Evolutionary conservation across 2,888 invertebrate genomes (phyloP).

Genomic region (Leptinotarsa juncta): DNA sequence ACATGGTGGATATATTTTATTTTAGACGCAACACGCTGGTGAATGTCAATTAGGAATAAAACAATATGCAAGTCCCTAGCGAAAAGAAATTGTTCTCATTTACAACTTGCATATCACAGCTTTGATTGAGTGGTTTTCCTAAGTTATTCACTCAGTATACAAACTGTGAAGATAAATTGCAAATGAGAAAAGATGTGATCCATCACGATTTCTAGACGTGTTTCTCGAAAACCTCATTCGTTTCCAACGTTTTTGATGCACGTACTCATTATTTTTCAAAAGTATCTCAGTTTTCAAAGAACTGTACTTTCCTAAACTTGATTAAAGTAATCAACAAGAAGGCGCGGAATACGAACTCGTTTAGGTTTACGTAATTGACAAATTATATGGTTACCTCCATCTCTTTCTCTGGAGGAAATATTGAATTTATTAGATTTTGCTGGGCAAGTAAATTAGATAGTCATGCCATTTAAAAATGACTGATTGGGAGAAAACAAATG

Average conservation of each 20-base stretch:
- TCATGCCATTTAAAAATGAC: constrained; percentile 14
- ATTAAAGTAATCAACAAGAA: constrained; percentile 5
- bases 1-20: neutral
- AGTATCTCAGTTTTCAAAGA: neutral
- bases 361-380: constrained; percentile 7
- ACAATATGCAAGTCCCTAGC: neutral
- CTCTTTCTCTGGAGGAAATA: neutral
- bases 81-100: neutral
- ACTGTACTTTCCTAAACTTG: neutral
- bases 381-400: neutral
- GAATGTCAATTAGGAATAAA: neutral
- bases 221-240: no score
- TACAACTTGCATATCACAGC: neutral
- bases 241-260: no score
- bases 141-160: no score
- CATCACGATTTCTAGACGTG: no score
- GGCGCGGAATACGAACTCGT: neutral
- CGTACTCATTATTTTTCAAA: no score
- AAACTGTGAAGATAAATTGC: no score
- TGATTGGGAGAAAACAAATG: constrained; percentile 15
- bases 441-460: constrained; percentile 24
- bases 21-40: neutral
- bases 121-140: neutral
- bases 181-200: no score
- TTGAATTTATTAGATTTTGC: constrained; percentile 19